Evolutionary conservation across 2,888 invertebrate species (phyloP), one percentile per base, ranked within the genome.

Genomic region (Sinodicranocentrus sp.): DNA sequence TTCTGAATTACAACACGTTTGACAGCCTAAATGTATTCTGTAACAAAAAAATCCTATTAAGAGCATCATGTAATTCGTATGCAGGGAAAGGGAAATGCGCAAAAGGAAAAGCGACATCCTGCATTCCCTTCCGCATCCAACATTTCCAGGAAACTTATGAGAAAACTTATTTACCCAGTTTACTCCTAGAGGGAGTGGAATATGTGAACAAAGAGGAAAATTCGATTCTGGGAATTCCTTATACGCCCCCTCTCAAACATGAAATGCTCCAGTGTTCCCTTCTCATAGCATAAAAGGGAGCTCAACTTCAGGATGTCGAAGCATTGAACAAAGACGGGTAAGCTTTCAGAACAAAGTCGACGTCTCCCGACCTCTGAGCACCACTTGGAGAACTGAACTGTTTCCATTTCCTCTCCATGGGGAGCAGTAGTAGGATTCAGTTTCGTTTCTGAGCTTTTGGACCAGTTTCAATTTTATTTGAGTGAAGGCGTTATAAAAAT

Each of bases 341-440:
- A 19, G 39, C 17, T 21, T 39, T 6, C 1, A 23, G n/a, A 28
- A 25, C 39, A 33, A 15, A 39, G 28, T 48, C 72, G 82, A 82
- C 82, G 57, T 82, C 82, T 82, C n/a, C n/a, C n/a, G n/a, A n/a
- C n/a, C n/a, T n/a, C n/a, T n/a, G n/a, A n/a, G 59, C 44, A 13
- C 19, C 63, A 44, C n/a, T 10, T 21, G 6, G 39, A 52, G 59
- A 57, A 75, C 82, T 73, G 48, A 15, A 2, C 19, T 54, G 43
- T 8, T 76, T 65, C 76, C 54, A 39, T 52, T 76, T 76, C 67
- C 67, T 67, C 28, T 17, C 59, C 5, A 52, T 8, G 43, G 39
- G 59, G 23, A 57, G 77, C 68, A 77, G 77, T 68, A 77, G 68
- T 25, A 19, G 48, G 52, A 10, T 25, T n/a, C n/a, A n/a, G n/a